Conservation (phyloP, 2,888 invertebrate species). For the Deilephila porcellus region DNA sequence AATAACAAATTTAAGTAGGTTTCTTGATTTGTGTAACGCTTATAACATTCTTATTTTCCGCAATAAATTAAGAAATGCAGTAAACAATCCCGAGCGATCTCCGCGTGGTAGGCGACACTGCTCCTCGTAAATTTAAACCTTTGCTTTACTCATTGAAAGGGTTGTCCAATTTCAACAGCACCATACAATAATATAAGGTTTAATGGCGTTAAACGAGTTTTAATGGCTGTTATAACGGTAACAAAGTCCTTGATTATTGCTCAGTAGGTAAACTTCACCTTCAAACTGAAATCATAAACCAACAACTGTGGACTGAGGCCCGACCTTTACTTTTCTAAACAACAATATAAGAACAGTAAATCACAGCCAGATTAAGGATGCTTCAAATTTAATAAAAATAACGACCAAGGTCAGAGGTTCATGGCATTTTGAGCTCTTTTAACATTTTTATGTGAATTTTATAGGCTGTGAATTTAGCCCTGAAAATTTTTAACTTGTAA, state of each 20-base stretch:
- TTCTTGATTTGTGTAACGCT: slow-evolving; percentile 15
- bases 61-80: slow-evolving; percentile 5
- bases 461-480: slow-evolving; percentile 12
- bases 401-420: slow-evolving; percentile 48
- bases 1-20: slow-evolving; percentile 2
- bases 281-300: slow-evolving; percentile 59
- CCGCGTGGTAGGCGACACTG: neutral
- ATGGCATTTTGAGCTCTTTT: slow-evolving; percentile 31
- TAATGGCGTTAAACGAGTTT: slow-evolving; percentile 48
- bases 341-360: slow-evolving; percentile 60
- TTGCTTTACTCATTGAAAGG: neutral
- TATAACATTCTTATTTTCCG: slow-evolving; percentile 2
- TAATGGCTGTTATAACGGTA: slow-evolving; percentile 32
- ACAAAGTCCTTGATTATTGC: slow-evolving; percentile 52
- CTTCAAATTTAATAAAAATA: slow-evolving; percentile 53
- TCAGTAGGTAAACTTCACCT: slow-evolving; percentile 61
- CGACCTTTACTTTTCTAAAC: slow-evolving; percentile 65
- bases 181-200: slow-evolving; percentile 49
- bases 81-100: slow-evolving; percentile 17
- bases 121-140: slow-evolving; percentile 2
- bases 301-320: slow-evolving; percentile 49
- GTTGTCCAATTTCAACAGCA: slow-evolving; percentile 41
- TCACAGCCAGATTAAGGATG: slow-evolving; percentile 61
- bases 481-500: slow-evolving; percentile 5
- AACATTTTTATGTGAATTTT: slow-evolving; percentile 29